Percentiles rank a stretch among this genome's conserved stretches.
Conservation (phyloP, 2,888 invertebrate species). For the Pharmacophagus antenor region DNA sequence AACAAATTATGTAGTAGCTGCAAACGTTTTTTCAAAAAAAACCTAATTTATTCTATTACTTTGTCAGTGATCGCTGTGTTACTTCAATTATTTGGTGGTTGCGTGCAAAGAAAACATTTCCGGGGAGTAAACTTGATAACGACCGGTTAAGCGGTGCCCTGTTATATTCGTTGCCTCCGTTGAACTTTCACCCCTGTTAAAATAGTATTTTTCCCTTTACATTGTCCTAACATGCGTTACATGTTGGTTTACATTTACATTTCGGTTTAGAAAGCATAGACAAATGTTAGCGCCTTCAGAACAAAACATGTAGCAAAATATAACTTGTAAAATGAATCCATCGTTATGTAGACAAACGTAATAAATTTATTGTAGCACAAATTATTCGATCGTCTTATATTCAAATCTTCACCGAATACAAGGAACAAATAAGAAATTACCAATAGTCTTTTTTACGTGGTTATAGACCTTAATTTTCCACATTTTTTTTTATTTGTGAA, state of each 20-base stretch:
- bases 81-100: conserved; percentile 16
- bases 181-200: conserved; percentile 30
- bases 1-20: neutral
- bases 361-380: too few relatives aligned
- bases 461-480: too few relatives aligned
- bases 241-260: neutral
- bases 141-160: conserved; percentile 23
- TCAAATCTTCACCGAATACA: too few relatives aligned
- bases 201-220: conserved; percentile 1
- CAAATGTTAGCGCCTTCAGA: too few relatives aligned
- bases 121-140: conserved; percentile 23
- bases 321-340: too few relatives aligned
- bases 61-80: conserved; percentile 15
- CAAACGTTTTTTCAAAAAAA: conserved; percentile 1
- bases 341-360: too few relatives aligned
- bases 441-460: too few relatives aligned
- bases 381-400: too few relatives aligned
- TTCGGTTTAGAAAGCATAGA: neutral
- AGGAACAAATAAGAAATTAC: too few relatives aligned
- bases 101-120: conserved; percentile 30
- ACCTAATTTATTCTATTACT: conserved; percentile 14
- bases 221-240: neutral
- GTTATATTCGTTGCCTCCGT: conserved; percentile 17
- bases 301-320: too few relatives aligned
- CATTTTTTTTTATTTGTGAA: too few relatives aligned